These are phyloP conservation scores for Vicugna pacos DNA, from an alignment of 2,113 vertebrate species.

Conservation along the genomic window DNA sequence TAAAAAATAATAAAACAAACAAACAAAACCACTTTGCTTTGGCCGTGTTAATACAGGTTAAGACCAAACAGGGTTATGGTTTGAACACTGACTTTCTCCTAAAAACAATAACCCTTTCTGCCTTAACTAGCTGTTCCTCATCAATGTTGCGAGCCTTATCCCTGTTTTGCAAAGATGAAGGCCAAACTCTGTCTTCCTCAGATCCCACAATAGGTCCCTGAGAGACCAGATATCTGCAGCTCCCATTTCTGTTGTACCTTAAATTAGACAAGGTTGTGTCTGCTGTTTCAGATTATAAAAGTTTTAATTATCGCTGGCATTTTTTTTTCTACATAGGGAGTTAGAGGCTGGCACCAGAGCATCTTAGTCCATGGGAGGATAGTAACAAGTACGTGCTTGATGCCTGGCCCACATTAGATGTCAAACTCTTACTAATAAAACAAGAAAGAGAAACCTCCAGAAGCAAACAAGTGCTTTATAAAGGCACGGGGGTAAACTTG, in stretches of 20 bases:
- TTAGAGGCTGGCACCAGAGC: neutral
- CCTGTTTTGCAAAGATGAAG: neutral
- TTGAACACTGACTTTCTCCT: neutral
- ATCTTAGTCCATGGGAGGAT: neutral
- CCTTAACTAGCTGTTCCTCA: neutral
- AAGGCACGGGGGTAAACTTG: neutral
- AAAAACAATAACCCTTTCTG: neutral
- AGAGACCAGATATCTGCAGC: neutral
- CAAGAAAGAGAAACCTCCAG: neutral
- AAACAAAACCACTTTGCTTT: neutral
- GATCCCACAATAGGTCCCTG: too few species aligned
- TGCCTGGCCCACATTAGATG: neutral
- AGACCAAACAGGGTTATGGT: neutral
- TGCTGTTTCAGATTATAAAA: neutral
- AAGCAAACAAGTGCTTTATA: neutral
- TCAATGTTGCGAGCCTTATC: neutral
- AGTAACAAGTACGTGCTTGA: neutral
- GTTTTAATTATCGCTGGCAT: neutral
- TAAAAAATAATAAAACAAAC: slow-evolving; percentile 22
- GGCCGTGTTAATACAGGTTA: neutral
- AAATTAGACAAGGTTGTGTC: neutral
- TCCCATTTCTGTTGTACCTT: neutral
- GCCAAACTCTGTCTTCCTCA: neutral
- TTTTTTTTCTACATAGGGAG: neutral
- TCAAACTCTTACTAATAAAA: neutral